These are phyloP conservation scores for Narcine bancroftii DNA, from an alignment of 2,113 vertebrate genomes.

Conservation along the genomic window DNA sequence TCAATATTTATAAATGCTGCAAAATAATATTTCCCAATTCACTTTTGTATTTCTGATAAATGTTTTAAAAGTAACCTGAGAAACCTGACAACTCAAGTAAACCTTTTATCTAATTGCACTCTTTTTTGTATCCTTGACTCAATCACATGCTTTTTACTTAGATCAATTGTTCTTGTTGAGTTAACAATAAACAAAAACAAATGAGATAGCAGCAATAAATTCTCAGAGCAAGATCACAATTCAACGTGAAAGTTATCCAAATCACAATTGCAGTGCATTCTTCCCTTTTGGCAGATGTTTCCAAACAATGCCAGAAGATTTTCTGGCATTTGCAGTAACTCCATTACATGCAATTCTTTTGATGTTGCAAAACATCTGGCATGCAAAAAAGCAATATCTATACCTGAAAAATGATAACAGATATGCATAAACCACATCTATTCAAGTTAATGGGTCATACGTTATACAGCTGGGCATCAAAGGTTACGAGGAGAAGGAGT, in stretches of 20 bases:
- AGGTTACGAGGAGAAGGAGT: too few relatives aligned
- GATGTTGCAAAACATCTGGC: conserved; percentile 24
- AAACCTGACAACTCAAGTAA: too few relatives aligned
- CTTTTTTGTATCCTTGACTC: not conserved
- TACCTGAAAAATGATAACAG: not conserved
- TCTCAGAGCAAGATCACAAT: not conserved
- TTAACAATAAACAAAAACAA: conserved; percentile 13
- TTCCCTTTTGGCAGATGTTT: conserved; percentile 5
- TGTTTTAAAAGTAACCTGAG: not conserved
- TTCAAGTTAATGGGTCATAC: too few relatives aligned
- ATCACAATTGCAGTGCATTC: not conserved
- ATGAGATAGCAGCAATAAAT: conserved; percentile 14
- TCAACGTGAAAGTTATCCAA: not conserved
- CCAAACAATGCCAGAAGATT: conserved; percentile 4
- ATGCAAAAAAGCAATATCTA: not conserved
- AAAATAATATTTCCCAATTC: not conserved
- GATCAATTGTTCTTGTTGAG: not conserved
- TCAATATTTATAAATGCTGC: not conserved
- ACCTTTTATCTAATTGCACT: not conserved
- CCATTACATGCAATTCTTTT: not conserved
- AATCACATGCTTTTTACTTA: not conserved
- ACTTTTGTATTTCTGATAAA: not conserved
- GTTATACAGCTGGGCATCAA: too few relatives aligned
- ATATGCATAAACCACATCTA: not conserved
- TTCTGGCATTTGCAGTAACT: not conserved